Evolutionary conservation across 1,140 invertebrate genomes (phyloP).

Genomic region (Venustaconcha ellipsiformis): DNA sequence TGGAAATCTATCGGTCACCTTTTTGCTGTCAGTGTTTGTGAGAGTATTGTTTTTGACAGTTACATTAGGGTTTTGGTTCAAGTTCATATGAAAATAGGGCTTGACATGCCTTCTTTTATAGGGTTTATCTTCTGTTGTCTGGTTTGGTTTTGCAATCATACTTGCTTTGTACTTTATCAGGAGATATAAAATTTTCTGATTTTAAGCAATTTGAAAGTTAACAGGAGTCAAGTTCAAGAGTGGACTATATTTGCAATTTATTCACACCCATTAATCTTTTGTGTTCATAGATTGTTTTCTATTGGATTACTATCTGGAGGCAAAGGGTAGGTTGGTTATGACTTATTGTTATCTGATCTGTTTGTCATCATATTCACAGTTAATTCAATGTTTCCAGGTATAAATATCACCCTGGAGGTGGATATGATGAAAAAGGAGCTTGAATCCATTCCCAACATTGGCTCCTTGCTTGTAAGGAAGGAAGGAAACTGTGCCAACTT

Average conservation of each 20-base stretch:
- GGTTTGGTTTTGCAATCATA: too few species aligned
- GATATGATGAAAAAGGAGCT: slow-evolving; percentile 26
- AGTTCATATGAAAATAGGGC: too few species aligned
- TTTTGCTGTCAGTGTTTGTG: too few species aligned
- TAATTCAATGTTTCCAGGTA: slow-evolving; percentile 8
- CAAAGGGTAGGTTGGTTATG: background rate
- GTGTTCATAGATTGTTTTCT: background rate
- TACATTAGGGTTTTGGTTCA: too few species aligned
- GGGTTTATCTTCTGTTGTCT: too few species aligned
- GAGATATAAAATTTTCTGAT: too few species aligned
- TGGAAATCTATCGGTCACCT: too few species aligned
- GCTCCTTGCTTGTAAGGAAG: slow-evolving; percentile 28
- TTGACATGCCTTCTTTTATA: too few species aligned
- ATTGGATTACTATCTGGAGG: background rate
- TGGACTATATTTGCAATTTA: background rate
- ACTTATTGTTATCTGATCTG: background rate
- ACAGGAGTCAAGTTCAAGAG: background rate
- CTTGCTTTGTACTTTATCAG: too few species aligned
- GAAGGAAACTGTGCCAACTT: slow-evolving; percentile 43
- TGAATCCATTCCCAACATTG: slow-evolving; percentile 27
- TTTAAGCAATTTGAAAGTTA: too few species aligned
- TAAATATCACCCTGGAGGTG: slow-evolving; percentile 21
- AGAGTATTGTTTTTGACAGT: too few species aligned
- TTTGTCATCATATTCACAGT: background rate
- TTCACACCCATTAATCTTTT: background rate